Percentiles rank a stretch among this genome's conserved stretches.
Conservation (phyloP, 2,113 vertebrate genomes). For the Otus sunia region DNA sequence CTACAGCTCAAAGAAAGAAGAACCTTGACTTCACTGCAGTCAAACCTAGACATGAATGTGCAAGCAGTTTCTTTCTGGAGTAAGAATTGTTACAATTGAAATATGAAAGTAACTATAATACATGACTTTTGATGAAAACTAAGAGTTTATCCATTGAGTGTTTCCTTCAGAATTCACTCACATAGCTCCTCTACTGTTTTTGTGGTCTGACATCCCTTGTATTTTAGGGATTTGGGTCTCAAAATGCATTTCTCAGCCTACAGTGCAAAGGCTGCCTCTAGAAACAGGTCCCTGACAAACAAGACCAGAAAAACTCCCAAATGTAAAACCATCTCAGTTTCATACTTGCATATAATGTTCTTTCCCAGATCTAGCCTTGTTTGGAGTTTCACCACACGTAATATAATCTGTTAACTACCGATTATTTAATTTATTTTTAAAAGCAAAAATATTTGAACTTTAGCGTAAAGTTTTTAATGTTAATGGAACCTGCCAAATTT, state of each 20-base stretch:
- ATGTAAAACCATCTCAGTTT: not conserved
- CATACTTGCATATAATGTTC: not conserved
- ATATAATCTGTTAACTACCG: not conserved
- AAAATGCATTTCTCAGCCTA: not conserved
- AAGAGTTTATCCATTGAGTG: not conserved
- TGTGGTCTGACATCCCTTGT: not conserved
- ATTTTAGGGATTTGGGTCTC: not conserved
- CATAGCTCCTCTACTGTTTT: not conserved
- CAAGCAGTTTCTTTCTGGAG: not conserved
- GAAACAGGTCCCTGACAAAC: not conserved
- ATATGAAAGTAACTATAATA: not conserved
- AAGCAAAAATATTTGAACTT: not conserved
- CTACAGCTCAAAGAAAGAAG: not conserved
- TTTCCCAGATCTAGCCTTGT: not conserved
- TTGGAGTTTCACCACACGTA: not conserved
- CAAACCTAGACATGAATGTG: fast-evolving
- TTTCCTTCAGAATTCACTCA: not conserved
- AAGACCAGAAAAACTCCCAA: not conserved
- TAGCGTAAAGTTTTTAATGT: not conserved
- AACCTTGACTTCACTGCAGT: not conserved
- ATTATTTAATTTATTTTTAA: not conserved
- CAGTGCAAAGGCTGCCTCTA: not conserved
- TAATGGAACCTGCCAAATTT: not conserved
- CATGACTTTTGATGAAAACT: not conserved
- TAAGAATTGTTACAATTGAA: not conserved